Conservation (phyloP, 2,888 invertebrate genomes). For the Cecidostiba fungosa region DNA sequence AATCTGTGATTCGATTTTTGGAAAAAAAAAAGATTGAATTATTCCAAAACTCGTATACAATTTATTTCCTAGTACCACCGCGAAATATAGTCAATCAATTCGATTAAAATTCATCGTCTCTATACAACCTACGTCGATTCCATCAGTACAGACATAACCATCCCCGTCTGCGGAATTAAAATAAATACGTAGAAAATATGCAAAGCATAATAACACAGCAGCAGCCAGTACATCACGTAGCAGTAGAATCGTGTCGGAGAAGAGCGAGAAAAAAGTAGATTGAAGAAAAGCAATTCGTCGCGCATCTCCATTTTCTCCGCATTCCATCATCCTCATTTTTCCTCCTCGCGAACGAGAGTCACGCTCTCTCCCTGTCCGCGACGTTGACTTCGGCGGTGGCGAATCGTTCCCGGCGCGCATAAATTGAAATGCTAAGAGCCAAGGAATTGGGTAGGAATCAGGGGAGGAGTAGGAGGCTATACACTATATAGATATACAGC, state of each 20-base stretch:
- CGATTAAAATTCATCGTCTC: too few relatives aligned
- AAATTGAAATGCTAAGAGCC: slow-evolving; percentile 79
- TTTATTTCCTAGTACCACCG: too few relatives aligned
- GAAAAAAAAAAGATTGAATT: too few relatives aligned
- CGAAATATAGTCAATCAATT: too few relatives aligned
- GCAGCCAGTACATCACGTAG: too few relatives aligned
- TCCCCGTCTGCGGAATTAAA: neutral
- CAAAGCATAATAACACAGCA: neutral
- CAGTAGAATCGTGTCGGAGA: neutral
- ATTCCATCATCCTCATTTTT: slow-evolving; percentile 26
- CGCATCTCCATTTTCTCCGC: slow-evolving; percentile 17
- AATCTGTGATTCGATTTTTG: too few relatives aligned
- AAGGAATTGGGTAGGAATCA: slow-evolving; percentile 78
- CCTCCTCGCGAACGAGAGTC: neutral
- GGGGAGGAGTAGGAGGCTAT: slow-evolving; percentile 68
- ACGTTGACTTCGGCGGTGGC: slow-evolving; percentile 61
- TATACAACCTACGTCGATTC: too few relatives aligned
- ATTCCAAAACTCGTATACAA: too few relatives aligned
- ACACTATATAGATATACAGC: neutral
- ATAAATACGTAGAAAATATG: neutral
- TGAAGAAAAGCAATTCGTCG: neutral
- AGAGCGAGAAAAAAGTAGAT: neutral
- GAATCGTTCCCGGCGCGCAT: slow-evolving; percentile 73
- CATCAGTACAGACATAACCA: too few relatives aligned
- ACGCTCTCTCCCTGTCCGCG: slow-evolving; percentile 18